Evolutionary conservation across 2,888 invertebrate genomes (phyloP).

Genomic region (Orthonevra nobilis): DNA sequence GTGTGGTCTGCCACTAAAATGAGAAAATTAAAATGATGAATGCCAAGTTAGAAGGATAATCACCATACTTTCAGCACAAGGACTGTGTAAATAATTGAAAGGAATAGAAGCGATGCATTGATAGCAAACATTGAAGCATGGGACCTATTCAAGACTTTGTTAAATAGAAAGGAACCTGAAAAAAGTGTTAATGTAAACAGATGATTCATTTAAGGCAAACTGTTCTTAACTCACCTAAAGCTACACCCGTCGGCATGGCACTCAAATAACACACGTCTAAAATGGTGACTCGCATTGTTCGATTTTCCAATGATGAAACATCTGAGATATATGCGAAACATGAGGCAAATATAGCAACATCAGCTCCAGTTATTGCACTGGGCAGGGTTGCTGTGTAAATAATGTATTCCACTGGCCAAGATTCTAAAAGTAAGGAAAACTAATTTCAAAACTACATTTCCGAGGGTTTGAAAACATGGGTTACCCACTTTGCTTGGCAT

Average conservation of each 20-base stretch:
- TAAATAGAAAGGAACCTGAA: conserved; percentile 85
- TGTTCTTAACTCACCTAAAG: conserved; percentile 82
- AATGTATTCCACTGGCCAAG: conserved; percentile 88
- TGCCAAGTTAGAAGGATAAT: neutral
- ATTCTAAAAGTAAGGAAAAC: too few species aligned
- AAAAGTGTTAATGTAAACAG: conserved; percentile 71
- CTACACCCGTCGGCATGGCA: conserved; percentile 91
- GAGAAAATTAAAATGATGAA: neutral
- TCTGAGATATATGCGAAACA: conserved; percentile 91
- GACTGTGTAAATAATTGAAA: conserved; percentile 85
- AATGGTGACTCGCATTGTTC: conserved; percentile 90
- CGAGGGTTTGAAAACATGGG: neutral
- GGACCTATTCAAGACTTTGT: conserved; percentile 83
- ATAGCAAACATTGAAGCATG: conserved; percentile 88
- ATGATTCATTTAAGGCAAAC: neutral
- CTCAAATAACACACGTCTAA: conserved; percentile 90
- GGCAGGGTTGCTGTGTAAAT: conserved; percentile 89
- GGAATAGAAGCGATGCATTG: conserved; percentile 83
- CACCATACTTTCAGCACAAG: conserved; percentile 82
- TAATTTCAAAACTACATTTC: too few species aligned
- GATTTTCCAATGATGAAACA: conserved; percentile 84
- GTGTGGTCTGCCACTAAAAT: conserved; percentile 84
- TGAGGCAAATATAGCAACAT: conserved; percentile 89
- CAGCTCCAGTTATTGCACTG: conserved; percentile 88
- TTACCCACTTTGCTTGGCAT: conserved; percentile 82